Base-by-base conservation (phyloP, 2,113 vertebrate genomes). In the Apteryx mantelli region DNA sequence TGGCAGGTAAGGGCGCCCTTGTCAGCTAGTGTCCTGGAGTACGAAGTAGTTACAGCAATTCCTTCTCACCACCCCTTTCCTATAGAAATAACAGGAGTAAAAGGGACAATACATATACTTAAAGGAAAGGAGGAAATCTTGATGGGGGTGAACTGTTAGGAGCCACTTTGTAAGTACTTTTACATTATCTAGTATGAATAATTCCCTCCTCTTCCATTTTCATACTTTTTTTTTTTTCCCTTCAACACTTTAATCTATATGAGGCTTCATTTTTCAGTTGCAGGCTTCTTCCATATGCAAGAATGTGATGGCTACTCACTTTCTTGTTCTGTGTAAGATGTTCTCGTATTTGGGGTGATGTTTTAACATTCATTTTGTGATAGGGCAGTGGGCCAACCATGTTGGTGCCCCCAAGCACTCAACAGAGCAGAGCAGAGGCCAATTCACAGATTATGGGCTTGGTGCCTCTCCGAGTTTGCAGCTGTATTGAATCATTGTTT, bases 401-500 rank as follows among this genome's bases (percentile, higher is more conserved):
- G 53, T 7, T 2, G 5, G 74, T 94, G 60, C 61, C 52, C 40
- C 34, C 26, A 11, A 2, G 11, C 56, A 7, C 46, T 90, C 34
- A 13, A 0, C 1, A 3, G 36, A 95, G 80, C 38, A 22, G 50
- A 86, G 86, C 50, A 46, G 21, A 30, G 76, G 32, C 75, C 82
- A 63, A 58, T 64, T 93, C n/a, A 42, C 65, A 79, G 86, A 82
- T 44, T 69, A 77, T 78, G 87, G 68, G 61, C 79, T 87, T 61
- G 42, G 48, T 69, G 73, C 55, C 55, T 83, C 78, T 77, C 86
- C n/a, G 50, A 73, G 58, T 36, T 69, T 69, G 68, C 89, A 89
- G 82, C 82, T 95, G 94, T 36, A 7, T 19, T 63, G 85, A 88
- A 78, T 97, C 91, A 28, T 26, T 60, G 34, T 74, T 80, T 69